Evolutionary conservation across 1,140 invertebrate species (phyloP).

Genomic region (Zaprionus gabonicus): DNA sequence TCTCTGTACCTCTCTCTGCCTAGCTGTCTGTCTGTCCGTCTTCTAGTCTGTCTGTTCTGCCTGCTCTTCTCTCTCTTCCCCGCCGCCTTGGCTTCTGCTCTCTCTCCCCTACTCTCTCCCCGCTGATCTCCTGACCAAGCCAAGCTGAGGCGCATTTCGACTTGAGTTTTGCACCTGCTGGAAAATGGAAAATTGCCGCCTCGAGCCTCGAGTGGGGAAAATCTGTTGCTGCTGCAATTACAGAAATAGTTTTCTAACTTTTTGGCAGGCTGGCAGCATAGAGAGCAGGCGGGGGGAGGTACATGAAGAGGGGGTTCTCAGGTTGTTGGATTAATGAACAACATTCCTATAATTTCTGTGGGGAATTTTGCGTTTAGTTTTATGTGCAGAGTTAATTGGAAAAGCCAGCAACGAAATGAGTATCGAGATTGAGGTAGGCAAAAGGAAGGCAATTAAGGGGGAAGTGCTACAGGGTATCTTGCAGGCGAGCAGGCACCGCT

Average conservation of each 20-base stretch:
- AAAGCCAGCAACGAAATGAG: not conserved
- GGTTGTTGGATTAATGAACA: constrained; percentile 3
- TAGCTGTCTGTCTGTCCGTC: not conserved
- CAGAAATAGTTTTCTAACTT: constrained; percentile 4
- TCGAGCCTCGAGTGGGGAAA: constrained; percentile 9
- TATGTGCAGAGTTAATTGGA: not conserved
- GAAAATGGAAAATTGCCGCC: constrained; percentile 31
- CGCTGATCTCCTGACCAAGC: not conserved
- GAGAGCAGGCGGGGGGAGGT: not conserved
- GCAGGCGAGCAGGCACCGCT: not conserved
- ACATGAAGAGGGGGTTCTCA: no score
- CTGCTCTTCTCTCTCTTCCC: not conserved
- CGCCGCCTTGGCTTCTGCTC: not conserved
- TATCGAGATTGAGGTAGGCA: not conserved
- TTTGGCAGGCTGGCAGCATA: not conserved
- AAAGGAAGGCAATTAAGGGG: no score
- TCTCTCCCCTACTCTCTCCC: constrained; percentile 1
- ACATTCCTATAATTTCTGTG: constrained; percentile 1
- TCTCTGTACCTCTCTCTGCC: not conserved
- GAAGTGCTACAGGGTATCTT: not conserved
- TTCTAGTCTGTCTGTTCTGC: not conserved
- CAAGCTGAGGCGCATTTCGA: constrained; percentile 4
- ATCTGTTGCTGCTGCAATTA: constrained; percentile 36
- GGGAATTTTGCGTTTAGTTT: not conserved
- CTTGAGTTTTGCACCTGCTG: constrained; percentile 16